Evolutionary conservation across 2,113 vertebrate genomes (phyloP).

Genomic region (Erpornis zantholeuca): DNA sequence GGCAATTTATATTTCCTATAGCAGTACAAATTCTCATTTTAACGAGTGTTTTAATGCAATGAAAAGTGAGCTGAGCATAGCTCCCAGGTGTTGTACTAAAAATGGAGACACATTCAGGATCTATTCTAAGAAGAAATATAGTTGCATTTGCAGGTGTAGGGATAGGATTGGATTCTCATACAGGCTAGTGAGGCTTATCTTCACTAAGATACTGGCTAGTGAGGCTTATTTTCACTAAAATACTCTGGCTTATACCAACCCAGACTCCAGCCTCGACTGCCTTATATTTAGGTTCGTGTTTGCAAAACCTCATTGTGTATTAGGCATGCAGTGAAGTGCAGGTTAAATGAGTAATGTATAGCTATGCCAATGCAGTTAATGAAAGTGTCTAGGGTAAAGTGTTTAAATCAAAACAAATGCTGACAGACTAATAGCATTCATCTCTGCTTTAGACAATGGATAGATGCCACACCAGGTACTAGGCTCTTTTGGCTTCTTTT

Average conservation of each 20-base stretch:
- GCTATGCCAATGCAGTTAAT: slow-evolving; percentile 51
- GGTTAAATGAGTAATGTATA: slow-evolving; percentile 61
- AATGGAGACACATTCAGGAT: not conserved
- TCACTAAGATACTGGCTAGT: not conserved
- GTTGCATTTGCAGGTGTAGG: not conserved
- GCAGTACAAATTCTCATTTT: slow-evolving; percentile 1
- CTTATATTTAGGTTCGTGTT: slow-evolving; percentile 1
- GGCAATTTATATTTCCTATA: not conserved
- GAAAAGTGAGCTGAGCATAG: not conserved
- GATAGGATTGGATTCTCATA: not conserved
- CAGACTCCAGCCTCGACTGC: not conserved
- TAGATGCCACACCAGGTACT: not conserved
- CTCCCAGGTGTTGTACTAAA: slow-evolving; percentile 27
- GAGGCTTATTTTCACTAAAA: not conserved
- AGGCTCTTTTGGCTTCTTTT: not conserved
- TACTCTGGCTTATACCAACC: not conserved
- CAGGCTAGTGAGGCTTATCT: not conserved
- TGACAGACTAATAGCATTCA: slow-evolving; percentile 21
- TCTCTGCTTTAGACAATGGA: slow-evolving; percentile 4
- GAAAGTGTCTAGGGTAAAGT: slow-evolving; percentile 45
- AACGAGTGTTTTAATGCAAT: slow-evolving; percentile 3
- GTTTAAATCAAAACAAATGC: slow-evolving; percentile 60
- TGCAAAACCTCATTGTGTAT: slow-evolving; percentile 4
- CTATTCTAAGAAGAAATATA: not conserved
- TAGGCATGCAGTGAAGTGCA: slow-evolving; percentile 32